Conservation (phyloP, 2,797 vertebrate species). For the Channa striata region DNA sequence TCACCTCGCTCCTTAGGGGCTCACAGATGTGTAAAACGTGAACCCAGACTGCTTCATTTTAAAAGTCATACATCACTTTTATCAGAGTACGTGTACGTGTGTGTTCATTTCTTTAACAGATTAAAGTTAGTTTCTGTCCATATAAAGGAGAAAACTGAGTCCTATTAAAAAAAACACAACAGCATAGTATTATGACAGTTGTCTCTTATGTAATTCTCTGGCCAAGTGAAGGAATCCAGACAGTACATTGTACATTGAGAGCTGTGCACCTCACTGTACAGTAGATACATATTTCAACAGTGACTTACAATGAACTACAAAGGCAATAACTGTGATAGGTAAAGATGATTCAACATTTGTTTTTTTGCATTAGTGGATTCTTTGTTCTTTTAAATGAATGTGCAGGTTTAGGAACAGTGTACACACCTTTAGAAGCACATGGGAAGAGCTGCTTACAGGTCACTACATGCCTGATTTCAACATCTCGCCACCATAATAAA, state of each 20-base stretch:
- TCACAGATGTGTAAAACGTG: slow-evolving; percentile 57
- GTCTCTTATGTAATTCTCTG: slow-evolving; percentile 11
- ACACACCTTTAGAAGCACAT: neutral
- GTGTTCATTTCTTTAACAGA: neutral
- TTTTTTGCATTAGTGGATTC: too few relatives aligned
- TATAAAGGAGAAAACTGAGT: slow-evolving; percentile 13
- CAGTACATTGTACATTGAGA: neutral
- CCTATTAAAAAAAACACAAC: neutral
- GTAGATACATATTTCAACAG: neutral
- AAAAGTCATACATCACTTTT: too few relatives aligned
- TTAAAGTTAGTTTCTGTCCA: slow-evolving; percentile 1
- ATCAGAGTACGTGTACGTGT: too few relatives aligned
- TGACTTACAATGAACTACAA: neutral
- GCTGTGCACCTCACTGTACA: neutral
- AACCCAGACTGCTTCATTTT: slow-evolving; percentile 28
- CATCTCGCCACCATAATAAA: neutral
- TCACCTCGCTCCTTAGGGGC: slow-evolving; percentile 37
- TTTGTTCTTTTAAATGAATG: too few relatives aligned
- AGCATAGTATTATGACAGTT: slow-evolving; percentile 1
- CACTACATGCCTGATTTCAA: neutral
- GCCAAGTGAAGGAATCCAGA: slow-evolving; percentile 5
- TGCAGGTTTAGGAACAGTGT: neutral
- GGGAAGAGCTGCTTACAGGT: neutral
- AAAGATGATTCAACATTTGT: neutral
- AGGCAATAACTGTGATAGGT: neutral